Percentiles rank a stretch among this genome's conserved stretches.
Conservation (phyloP, 37 sponge, comb jelly and placozoan species). For the Haliclona indistincta region DNA sequence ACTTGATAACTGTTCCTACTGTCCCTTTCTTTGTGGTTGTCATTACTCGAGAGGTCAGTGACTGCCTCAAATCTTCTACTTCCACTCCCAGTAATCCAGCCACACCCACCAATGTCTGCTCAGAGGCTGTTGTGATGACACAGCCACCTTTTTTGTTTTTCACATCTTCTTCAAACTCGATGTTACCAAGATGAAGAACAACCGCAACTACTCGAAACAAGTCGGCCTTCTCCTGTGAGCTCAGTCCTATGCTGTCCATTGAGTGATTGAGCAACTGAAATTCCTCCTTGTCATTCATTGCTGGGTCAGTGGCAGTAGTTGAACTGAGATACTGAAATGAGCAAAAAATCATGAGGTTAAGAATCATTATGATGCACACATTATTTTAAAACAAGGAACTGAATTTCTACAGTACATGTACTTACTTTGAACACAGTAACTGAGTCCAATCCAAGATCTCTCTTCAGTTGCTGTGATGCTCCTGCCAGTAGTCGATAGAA, state of each 20-base stretch:
- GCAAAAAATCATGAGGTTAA: background rate
- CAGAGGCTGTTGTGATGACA: constrained; percentile 37
- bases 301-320: constrained; percentile 13
- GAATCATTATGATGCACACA: background rate
- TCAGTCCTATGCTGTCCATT: constrained; percentile 87
- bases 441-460: constrained; percentile 46
- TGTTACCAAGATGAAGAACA: constrained; percentile 91
- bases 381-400: too few species aligned
- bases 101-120: constrained; percentile 36
- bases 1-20: constrained; percentile 92
- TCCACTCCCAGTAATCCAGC: constrained; percentile 77
- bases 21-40: constrained; percentile 86
- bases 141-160: constrained; percentile 81
- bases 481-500: constrained; percentile 92
- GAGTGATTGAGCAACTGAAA: constrained; percentile 64
- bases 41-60: constrained; percentile 92
- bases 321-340: background rate
- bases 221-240: constrained; percentile 61
- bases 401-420: too few species aligned
- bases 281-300: constrained; percentile 66
- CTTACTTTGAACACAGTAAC: constrained; percentile 44
- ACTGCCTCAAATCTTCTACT: constrained; percentile 60
- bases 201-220: constrained; percentile 82
- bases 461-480: constrained; percentile 62
- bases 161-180: constrained; percentile 83